Evolutionary conservation across 1,140 invertebrate species (phyloP).

Genomic region (Heliconius himera): DNA sequence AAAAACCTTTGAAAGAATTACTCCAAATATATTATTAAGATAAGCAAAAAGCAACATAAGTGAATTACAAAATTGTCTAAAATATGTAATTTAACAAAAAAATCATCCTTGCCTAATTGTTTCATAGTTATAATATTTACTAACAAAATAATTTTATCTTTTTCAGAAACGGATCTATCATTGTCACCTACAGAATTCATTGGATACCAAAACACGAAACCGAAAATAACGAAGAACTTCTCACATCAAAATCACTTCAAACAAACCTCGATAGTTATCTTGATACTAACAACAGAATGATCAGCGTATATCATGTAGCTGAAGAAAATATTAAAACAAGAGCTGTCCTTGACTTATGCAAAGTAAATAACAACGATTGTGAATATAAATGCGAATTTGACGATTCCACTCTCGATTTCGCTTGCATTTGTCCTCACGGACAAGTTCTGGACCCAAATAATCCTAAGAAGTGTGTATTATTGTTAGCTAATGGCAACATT

Average conservation of each 20-base stretch:
- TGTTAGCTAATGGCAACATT: slow-evolving; percentile 43
- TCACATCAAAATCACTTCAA: slow-evolving; percentile 79
- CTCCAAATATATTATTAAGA: too few relatives aligned
- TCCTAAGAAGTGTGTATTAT: slow-evolving; percentile 62
- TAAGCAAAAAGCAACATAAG: too few relatives aligned
- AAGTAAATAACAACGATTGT: slow-evolving; percentile 88
- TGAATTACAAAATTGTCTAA: too few relatives aligned
- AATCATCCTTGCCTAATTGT: background rate
- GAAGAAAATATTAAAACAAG: slow-evolving; percentile 74
- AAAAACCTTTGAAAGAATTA: too few relatives aligned
- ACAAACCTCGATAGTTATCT: slow-evolving; percentile 78
- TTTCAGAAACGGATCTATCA: slow-evolving; percentile 84
- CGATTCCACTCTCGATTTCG: slow-evolving; percentile 83
- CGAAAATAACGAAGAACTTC: slow-evolving; percentile 77
- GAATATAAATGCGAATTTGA: slow-evolving; percentile 89
- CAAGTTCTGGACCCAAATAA: slow-evolving; percentile 69
- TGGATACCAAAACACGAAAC: slow-evolving; percentile 83
- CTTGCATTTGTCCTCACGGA: slow-evolving; percentile 87
- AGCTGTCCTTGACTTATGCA: slow-evolving; percentile 87
- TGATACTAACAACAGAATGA: slow-evolving; percentile 76
- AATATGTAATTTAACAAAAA: background rate
- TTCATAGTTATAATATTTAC: background rate
- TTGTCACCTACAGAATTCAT: slow-evolving; percentile 84
- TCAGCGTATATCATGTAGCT: slow-evolving; percentile 82
- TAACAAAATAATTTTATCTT: slow-evolving; percentile 9